Percentiles rank a stretch among this genome's conserved stretches.
These are phyloP conservation scores for Agrilus planipennis DNA, from an alignment of 1,140 invertebrate species.

Conservation along the genomic window DNA sequence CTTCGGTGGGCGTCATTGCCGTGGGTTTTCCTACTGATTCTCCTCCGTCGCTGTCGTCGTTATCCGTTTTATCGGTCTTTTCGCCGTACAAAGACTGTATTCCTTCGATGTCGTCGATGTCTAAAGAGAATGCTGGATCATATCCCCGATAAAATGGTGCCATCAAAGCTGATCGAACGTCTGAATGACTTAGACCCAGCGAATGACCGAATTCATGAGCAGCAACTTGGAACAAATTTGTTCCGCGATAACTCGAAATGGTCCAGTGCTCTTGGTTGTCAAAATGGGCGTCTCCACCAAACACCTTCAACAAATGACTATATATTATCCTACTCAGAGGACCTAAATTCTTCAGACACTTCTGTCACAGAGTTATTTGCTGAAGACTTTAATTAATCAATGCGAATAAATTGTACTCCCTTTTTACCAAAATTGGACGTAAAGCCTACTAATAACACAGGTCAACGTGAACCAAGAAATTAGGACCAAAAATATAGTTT, in stretches of 20 bases:
- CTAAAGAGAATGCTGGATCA: conserved; percentile 65
- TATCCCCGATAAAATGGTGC: conserved; percentile 90
- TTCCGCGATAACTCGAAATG: conserved; percentile 63
- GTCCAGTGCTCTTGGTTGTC: conserved; percentile 81
- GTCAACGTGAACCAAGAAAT: too few relatives aligned
- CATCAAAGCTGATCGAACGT: conserved; percentile 79
- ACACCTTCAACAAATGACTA: conserved; percentile 43
- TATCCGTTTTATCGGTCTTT: conserved; percentile 40
- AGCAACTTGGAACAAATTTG: conserved; percentile 89
- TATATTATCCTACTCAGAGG: conserved; percentile 2
- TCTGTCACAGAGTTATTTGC: too few relatives aligned
- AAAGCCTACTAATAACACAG: too few relatives aligned
- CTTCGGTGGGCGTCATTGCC: conserved; percentile 37
- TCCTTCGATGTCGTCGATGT: conserved; percentile 74
- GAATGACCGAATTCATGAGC: conserved; percentile 95
- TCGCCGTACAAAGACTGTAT: conserved; percentile 72
- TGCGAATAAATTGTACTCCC: too few relatives aligned
- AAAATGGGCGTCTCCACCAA: conserved; percentile 90
- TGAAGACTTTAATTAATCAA: too few relatives aligned
- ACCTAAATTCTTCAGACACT: too few relatives aligned
- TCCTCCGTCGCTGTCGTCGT: conserved; percentile 19
- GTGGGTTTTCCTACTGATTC: conserved; percentile 26
- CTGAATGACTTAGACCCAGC: conserved; percentile 81
- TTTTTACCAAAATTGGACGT: too few relatives aligned
- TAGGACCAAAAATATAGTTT: too few relatives aligned